Percentiles rank a stretch among this genome's conserved stretches.
These are phyloP conservation scores for Sinella curviseta DNA, from an alignment of 1,140 invertebrate genomes.

Conservation along the genomic window DNA sequence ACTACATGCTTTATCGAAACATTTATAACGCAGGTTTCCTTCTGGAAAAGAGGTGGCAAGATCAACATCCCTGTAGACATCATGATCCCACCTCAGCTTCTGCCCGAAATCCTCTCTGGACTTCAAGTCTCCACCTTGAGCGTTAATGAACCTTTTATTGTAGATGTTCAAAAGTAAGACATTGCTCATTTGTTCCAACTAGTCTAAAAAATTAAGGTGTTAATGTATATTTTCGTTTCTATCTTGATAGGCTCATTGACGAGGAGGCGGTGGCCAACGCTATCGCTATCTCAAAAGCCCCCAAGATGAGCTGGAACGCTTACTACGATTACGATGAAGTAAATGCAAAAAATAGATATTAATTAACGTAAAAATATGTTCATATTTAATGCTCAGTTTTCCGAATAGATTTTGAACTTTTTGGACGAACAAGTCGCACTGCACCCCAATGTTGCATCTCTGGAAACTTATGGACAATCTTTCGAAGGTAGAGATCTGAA, in stretches of 20 bases:
- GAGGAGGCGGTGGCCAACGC: not conserved
- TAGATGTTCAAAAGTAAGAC: slow-evolving; percentile 9
- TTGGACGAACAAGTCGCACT: slow-evolving; percentile 34
- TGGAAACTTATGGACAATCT: not conserved
- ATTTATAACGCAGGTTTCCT: too few relatives aligned
- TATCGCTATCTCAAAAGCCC: not conserved
- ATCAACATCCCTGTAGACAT: slow-evolving; percentile 12
- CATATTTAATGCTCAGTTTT: too few relatives aligned
- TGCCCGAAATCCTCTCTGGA: not conserved
- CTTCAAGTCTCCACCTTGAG: not conserved
- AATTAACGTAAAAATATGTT: not conserved
- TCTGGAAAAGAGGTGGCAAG: slow-evolving; percentile 32
- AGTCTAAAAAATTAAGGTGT: not conserved
- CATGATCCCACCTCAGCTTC: slow-evolving; percentile 22
- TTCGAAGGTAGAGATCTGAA: not conserved
- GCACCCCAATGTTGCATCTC: not conserved
- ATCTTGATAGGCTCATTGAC: slow-evolving; percentile 16
- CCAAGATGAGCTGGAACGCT: not conserved
- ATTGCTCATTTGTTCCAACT: not conserved
- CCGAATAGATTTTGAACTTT: slow-evolving; percentile 27
- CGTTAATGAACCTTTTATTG: not conserved
- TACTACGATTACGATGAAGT: slow-evolving; percentile 1
- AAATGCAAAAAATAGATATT: not conserved
- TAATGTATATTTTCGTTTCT: too few relatives aligned
- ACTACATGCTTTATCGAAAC: too few relatives aligned